A percentile compares a stretch with the other conserved stretches of the same genome.
phyloP scores from a whole-genome alignment of 2,888 invertebrate species.

The Eilema caniola region DNA sequence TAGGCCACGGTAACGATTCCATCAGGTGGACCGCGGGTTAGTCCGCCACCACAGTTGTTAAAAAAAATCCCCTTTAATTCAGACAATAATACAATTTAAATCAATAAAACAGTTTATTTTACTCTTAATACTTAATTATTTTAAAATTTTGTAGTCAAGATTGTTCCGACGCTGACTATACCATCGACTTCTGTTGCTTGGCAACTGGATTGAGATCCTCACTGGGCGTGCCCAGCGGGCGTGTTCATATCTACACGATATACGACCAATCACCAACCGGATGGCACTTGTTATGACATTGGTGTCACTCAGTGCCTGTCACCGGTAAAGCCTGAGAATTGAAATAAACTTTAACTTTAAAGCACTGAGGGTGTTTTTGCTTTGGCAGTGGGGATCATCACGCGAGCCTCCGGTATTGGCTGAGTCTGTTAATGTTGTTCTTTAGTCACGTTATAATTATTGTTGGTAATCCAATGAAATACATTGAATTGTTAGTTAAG shows the following conservation, averaged over 20 bases:
- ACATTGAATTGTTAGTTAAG: background rate
- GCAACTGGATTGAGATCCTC: slow-evolving; percentile 59
- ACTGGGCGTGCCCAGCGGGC: slow-evolving; percentile 64
- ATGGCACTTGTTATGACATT: slow-evolving; percentile 79
- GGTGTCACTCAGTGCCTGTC: slow-evolving; percentile 73
- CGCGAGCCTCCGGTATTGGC: slow-evolving; percentile 69
- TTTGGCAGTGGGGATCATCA: slow-evolving; percentile 27
- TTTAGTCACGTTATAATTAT: slow-evolving; percentile 9
- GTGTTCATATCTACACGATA: slow-evolving; percentile 48
- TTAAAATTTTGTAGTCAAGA: too few relatives aligned
- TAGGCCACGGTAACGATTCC: too few relatives aligned
- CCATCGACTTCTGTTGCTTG: slow-evolving; percentile 52
- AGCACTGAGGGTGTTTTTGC: slow-evolving; percentile 33
- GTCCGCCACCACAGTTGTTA: too few relatives aligned
- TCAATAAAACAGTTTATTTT: too few relatives aligned
- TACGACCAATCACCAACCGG: slow-evolving; percentile 74
- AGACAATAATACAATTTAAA: too few relatives aligned
- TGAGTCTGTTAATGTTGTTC: slow-evolving; percentile 39
- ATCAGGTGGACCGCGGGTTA: too few relatives aligned
- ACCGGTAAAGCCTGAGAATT: slow-evolving; percentile 47
- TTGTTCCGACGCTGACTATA: too few relatives aligned
- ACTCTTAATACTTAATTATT: too few relatives aligned
- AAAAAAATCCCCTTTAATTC: too few relatives aligned
- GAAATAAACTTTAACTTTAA: slow-evolving; percentile 39
- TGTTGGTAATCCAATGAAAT: slow-evolving; percentile 10